Percentiles rank a stretch among this genome's conserved stretches.
These are phyloP conservation scores for Gallinago nigripennis DNA, from an alignment of 2,797 vertebrate genomes.

Conservation along the genomic window DNA sequence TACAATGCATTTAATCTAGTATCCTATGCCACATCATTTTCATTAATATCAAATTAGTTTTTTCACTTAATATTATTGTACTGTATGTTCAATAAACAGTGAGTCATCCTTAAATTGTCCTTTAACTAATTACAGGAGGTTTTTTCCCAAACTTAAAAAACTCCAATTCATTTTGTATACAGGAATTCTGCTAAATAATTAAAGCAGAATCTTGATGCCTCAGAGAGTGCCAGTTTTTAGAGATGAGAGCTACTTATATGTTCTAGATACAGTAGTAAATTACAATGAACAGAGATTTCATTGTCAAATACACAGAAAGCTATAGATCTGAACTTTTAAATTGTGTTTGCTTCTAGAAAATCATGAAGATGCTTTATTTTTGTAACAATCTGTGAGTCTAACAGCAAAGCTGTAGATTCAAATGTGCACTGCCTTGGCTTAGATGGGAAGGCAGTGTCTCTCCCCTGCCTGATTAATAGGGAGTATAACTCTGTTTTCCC, in stretches of 20 bases:
- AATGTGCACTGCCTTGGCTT: neutral
- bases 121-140: neutral
- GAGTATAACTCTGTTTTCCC: neutral
- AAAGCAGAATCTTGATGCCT: neutral
- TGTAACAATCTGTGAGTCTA: neutral
- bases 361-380: neutral
- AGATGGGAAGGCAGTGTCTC: neutral
- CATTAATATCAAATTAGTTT: neutral
- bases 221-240: neutral
- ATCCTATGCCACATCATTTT: neutral
- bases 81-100: neutral
- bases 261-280: neutral
- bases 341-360: neutral
- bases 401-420: neutral
- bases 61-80: neutral
- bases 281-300: neutral
- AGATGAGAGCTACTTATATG: neutral
- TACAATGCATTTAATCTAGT: constrained; percentile 13
- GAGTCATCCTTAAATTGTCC: neutral
- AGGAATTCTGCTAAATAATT: neutral
- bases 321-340: neutral
- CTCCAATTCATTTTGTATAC: neutral
- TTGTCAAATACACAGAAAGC: neutral
- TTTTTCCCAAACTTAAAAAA: neutral
- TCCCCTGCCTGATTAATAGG: neutral